Evolutionary conservation across 2,797 vertebrate genomes (phyloP), one percentile per base, ranked within the genome.

Genomic region (Siniperca undulata): DNA sequence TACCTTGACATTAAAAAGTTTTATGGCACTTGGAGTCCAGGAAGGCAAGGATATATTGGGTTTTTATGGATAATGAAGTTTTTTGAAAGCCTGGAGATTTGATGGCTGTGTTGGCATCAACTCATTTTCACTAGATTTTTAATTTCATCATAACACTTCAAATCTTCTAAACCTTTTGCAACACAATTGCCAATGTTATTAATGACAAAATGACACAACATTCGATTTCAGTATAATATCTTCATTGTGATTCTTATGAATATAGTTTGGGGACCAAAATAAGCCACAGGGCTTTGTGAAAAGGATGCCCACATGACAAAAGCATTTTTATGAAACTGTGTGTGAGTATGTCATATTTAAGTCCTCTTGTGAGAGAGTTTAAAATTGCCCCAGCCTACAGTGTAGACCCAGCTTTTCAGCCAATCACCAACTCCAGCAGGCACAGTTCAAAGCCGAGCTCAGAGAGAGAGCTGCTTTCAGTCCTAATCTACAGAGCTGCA

Each of bases 401-500:
- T 30, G 38, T 53, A 83, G 73, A 83, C 58, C 24, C 42, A 67
- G 61, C 50, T 85, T 74, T 70, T 70, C 22, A 55, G 80, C 79
- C 88, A 86, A 65, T 93, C 90, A 78, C 67, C 44, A 11, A 68
- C 80, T 92, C 65, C 72, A 82, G 84, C 84, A 71, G 81, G 59
- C 72, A 67, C 59, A 78, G 89, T 93, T 94, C 91, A 93, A 93
- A 94, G 91, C 78, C 0, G 27, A 77, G 73, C 79, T 70, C 42
- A 70, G 73, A 84, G 83, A 76, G 83, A 60, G 80, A 56, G 69
- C 65, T 73, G 83, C 93, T 94, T 94, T 95, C 84, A 89, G 81
- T 78, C 74, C 83, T 95, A 94, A 95, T 95, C 94, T 95, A 84
- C 92, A 93, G 88, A 91, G 91, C 88, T 82, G 89, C 93, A 94